Evolutionary conservation across 2,113 vertebrate species (phyloP).

Genomic region (Petrocephalus zakoni): DNA sequence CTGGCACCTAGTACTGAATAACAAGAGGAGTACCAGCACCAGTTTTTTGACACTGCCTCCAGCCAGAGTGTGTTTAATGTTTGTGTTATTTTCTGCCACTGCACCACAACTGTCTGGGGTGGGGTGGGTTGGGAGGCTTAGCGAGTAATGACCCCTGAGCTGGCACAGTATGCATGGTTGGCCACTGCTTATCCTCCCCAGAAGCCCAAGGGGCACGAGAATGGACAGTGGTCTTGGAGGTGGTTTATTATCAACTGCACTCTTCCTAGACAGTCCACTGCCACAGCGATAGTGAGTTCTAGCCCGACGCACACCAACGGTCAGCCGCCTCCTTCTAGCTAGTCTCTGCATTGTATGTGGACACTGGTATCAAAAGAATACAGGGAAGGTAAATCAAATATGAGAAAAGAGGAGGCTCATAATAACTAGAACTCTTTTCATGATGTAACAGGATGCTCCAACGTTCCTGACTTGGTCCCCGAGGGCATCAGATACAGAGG

Average conservation of each 20-base stretch:
- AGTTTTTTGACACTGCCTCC: neutral
- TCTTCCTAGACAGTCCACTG: slow-evolving; percentile 19
- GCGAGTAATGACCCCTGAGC: slow-evolving; percentile 20
- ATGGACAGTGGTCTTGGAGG: slow-evolving; percentile 50
- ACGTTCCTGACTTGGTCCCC: slow-evolving; percentile 39
- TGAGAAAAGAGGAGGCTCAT: slow-evolving; percentile 35
- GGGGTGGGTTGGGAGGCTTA: neutral
- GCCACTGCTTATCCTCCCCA: slow-evolving; percentile 25
- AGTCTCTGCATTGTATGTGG: slow-evolving; percentile 55
- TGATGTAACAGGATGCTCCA: slow-evolving; percentile 49
- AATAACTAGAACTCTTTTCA: slow-evolving; percentile 49
- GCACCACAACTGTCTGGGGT: neutral
- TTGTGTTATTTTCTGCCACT: neutral
- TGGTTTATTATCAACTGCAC: neutral
- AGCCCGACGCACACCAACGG: slow-evolving; percentile 51
- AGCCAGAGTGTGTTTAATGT: neutral
- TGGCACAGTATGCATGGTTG: neutral
- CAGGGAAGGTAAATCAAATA: slow-evolving; percentile 59
- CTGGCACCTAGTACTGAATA: neutral
- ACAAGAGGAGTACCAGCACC: neutral
- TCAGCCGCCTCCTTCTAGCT: slow-evolving; percentile 52
- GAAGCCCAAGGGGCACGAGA: slow-evolving; percentile 31
- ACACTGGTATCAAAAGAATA: slow-evolving; percentile 58
- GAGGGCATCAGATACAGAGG: slow-evolving; percentile 44
- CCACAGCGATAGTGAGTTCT: slow-evolving; percentile 49